phyloP scores from a whole-genome alignment of 1,140 invertebrate genomes.

The Papilio machaon region DNA sequence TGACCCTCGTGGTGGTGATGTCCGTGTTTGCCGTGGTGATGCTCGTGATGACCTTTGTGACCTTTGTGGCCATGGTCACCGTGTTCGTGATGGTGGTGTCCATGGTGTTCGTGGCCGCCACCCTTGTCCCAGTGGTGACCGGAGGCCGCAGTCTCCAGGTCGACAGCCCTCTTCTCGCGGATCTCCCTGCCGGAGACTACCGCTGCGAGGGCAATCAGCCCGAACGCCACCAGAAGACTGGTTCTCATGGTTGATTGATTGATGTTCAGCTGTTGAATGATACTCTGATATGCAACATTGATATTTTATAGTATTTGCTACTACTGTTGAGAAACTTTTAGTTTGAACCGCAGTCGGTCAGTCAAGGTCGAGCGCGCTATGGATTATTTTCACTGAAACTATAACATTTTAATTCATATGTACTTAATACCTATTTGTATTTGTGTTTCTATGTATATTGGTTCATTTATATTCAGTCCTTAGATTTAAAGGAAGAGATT shows the following conservation, averaged over 20 bases:
- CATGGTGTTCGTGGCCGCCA: slow-evolving; percentile 83
- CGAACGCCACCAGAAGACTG: slow-evolving; percentile 61
- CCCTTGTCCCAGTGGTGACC: slow-evolving; percentile 88
- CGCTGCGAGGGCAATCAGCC: slow-evolving; percentile 65
- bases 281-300: slow-evolving; percentile 56
- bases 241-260: slow-evolving; percentile 64
- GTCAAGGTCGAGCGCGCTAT: slow-evolving; percentile 60
- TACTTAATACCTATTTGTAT: too few species aligned
- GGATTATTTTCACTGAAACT: slow-evolving; percentile 51
- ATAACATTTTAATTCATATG: not conserved
- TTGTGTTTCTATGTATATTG: too few species aligned
- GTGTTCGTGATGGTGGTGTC: slow-evolving; percentile 46
- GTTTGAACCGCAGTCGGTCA: slow-evolving; percentile 16
- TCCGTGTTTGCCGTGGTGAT: too few species aligned
- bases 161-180: slow-evolving; percentile 74
- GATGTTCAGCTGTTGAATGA: slow-evolving; percentile 64
- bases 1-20: too few species aligned
- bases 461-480: too few species aligned
- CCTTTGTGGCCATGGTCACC: too few species aligned
- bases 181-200: slow-evolving; percentile 59
- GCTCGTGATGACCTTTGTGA: too few species aligned
- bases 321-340: slow-evolving; percentile 60
- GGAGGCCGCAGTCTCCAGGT: slow-evolving; percentile 84
- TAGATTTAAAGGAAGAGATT: too few species aligned
- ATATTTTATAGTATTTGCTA: slow-evolving; percentile 71